phyloP scores from a whole-genome alignment of 2,797 vertebrate genomes.

The Apodemus agrarius region DNA sequence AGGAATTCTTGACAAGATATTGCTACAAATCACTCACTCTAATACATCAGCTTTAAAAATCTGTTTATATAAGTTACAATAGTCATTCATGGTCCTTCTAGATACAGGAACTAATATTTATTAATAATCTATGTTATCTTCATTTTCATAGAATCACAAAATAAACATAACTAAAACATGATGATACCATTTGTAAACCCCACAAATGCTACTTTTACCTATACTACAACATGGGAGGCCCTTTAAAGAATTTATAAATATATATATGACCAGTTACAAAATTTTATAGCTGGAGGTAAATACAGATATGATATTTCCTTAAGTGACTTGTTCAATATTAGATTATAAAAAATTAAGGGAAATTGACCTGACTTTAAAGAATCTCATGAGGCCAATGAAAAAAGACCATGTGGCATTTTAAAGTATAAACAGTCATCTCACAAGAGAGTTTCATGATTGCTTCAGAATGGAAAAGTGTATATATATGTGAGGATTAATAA shows the following conservation, averaged over 20 bases:
- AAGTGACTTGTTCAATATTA: conserved; percentile 52
- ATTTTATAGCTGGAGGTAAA: not conserved
- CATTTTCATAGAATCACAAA: not conserved
- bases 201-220: not conserved
- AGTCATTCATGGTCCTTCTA: not conserved
- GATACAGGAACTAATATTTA: conserved; percentile 7
- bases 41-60: conserved; percentile 22
- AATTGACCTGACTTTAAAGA: conserved; percentile 1
- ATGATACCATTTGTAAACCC: not conserved
- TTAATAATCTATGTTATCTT: not conserved
- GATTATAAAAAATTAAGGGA: conserved; percentile 51
- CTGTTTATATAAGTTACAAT: not conserved
- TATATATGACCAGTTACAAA: conserved; percentile 11
- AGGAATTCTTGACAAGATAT: conserved; percentile 8
- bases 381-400: conserved; percentile 52
- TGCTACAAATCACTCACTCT: conserved; percentile 1
- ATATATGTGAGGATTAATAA: conserved; percentile 49
- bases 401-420: conserved; percentile 31
- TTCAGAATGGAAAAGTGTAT: conserved; percentile 63
- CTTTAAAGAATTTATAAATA: conserved; percentile 27
- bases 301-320: conserved; percentile 17
- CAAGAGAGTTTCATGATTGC: not conserved
- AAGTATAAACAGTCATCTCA: not conserved
- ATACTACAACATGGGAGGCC: not conserved
- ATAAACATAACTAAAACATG: not conserved